Base-by-base conservation (phyloP, 2,797 vertebrate genomes). In the Pelodytes ibericus region DNA sequence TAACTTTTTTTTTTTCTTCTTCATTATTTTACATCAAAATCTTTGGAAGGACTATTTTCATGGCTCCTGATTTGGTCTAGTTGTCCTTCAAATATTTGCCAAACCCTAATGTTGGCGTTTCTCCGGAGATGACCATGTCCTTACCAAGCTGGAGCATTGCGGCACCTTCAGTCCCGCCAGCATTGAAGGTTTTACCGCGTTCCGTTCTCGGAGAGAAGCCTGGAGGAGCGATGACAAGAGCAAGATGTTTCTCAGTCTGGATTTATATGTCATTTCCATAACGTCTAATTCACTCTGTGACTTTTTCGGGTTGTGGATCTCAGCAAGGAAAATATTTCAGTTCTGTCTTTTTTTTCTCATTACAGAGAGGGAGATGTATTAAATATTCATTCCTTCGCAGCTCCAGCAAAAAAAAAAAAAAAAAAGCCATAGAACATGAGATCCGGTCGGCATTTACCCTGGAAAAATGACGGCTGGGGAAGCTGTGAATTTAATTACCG, bases 401-500 rank as follows among this genome's bases (percentile, higher is more conserved):
- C 57, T 73, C 47, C 44, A 31, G 41, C 20, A 60, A 39, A 39
- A 39, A 39, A 39, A 39, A 36, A 36, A 36, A 36, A 39, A 1
- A 53, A 53, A 20, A 41, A 79, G 57, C 72, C 76, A 29, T 68
- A 72, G 30, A 53, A 31, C 41, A 57, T 73, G 33, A 27, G 62
- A 62, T 41, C 68, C 57, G 63, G 27, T 25, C 62, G 15, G 57
- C 27, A 25, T 73, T 68, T 68, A 44, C 44, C 63, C n/a, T 31
- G 15, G 29, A 74, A 66, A 58, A 71, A 78, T 51, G 11, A 67
- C 60, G 70, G n/a, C 26, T 60, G 56, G 30, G n/a, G 26, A 61
- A 79, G 68, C 56, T 73, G 75, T 72, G 70, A 79, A 79, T 79
- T 79, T 79, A 79, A 79, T 79, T 79, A 79, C 63, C n/a, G 47